Conservation (phyloP, 2,113 vertebrate species). For the Anhinga anhinga region DNA sequence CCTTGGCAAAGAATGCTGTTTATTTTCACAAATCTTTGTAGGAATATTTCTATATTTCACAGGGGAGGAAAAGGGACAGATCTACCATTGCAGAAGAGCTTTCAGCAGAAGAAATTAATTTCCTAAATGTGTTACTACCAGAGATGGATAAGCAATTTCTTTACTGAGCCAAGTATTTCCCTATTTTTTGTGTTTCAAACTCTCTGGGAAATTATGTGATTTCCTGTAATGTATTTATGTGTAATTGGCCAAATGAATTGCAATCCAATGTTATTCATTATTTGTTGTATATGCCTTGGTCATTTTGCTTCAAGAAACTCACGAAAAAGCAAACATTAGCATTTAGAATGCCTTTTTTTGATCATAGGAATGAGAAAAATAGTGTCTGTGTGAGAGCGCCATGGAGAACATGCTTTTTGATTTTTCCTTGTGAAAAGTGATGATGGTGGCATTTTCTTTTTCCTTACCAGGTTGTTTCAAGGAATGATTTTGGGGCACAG, state of each 20-base stretch:
- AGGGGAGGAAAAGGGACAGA: slow-evolving; percentile 18
- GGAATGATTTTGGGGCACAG: background rate
- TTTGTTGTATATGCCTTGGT: background rate
- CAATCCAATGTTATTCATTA: background rate
- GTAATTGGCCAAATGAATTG: background rate
- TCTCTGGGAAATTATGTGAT: background rate
- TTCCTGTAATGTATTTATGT: background rate
- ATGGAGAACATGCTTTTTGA: background rate
- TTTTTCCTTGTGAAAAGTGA: background rate
- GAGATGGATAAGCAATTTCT: background rate
- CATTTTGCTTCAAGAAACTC: background rate
- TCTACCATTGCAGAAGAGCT: slow-evolving; percentile 12
- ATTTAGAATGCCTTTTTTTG: background rate
- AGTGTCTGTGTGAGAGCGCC: background rate
- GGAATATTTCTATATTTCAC: slow-evolving; percentile 42
- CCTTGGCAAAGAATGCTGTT: slow-evolving; percentile 34
- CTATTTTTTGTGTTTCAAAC: background rate
- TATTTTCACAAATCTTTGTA: slow-evolving; percentile 45
- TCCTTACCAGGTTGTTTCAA: background rate
- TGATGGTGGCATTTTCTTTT: background rate
- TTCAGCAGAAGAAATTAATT: slow-evolving; percentile 46
- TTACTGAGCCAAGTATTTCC: background rate
- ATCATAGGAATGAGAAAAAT: background rate
- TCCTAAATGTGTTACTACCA: slow-evolving; percentile 48
- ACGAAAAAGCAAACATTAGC: background rate